These are phyloP conservation scores for Nomada hirtipes DNA, from an alignment of 2,888 invertebrate species.

Conservation along the genomic window DNA sequence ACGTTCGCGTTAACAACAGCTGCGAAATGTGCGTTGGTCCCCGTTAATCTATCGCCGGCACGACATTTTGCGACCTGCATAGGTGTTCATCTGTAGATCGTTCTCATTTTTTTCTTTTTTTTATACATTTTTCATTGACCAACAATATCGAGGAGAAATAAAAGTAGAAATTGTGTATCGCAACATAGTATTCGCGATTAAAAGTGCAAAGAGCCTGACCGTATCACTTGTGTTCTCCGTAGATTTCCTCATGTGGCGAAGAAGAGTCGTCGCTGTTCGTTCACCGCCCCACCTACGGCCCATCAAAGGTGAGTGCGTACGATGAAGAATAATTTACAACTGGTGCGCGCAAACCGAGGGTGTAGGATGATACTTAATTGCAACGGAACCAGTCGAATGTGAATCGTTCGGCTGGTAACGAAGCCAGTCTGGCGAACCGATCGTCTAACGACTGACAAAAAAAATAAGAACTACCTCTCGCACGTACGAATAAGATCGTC, in stretches of 20 bases:
- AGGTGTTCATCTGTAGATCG: no score
- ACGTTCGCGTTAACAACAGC: slow-evolving; percentile 33
- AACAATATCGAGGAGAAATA: no score
- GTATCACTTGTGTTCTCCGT: slow-evolving; percentile 50
- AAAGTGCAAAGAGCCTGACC: not conserved
- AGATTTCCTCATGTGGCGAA: slow-evolving; percentile 81
- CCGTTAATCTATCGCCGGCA: not conserved
- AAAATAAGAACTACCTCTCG: not conserved
- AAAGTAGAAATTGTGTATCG: no score
- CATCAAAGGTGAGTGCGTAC: slow-evolving; percentile 52
- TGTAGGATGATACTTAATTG: slow-evolving; percentile 37
- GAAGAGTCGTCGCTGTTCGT: slow-evolving; percentile 73
- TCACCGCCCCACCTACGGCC: slow-evolving; percentile 52
- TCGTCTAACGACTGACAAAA: slow-evolving; percentile 13
- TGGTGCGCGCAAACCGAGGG: slow-evolving; percentile 16
- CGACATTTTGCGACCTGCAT: not conserved
- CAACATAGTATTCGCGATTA: no score
- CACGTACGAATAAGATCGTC: not conserved
- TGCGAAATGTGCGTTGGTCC: slow-evolving; percentile 56
- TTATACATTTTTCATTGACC: no score
- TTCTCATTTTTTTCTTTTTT: no score
- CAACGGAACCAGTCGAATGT: slow-evolving; percentile 24
- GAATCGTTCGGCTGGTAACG: slow-evolving; percentile 8
- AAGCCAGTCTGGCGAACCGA: slow-evolving; percentile 1
- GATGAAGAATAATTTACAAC: slow-evolving; percentile 56